Base-by-base conservation (phyloP, 2,888 invertebrate species). In the Oscheius sp. region DNA sequence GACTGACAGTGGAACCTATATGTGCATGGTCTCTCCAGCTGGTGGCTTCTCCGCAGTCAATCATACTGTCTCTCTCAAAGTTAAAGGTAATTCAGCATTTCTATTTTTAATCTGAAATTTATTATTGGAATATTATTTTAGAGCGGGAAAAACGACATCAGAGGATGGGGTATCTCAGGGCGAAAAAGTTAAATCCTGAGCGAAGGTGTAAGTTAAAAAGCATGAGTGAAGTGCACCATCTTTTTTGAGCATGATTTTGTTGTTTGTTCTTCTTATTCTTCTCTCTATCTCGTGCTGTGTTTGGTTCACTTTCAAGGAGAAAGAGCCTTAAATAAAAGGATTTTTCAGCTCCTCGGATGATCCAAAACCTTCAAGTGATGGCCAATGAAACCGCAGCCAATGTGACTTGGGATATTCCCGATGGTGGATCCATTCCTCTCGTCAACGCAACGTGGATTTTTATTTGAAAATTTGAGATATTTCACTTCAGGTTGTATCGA, bases 331-430 rank as follows among this genome's bases (percentile, higher is more conserved):
- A 31, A 20, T 23, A 37, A 65, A 23, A 17, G 12, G 39, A 20
- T 33, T 39, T 78, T 79, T 57, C 76, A 85, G 85, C 80, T 2
- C 83, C 84, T n/a, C 74, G 81, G 20, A 83, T 74, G 73, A 83
- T 85, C 42, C 73, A 79, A 52, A 86, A 86, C 53, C 73, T 85
- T n/a, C 69, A 66, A 4, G 76, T 85, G 3, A 72, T 65, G 31
- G 70, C 80, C 20, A 81, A 76, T 27, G 77, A 82, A 57, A 80
- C 79, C 17, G 72, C 73, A 37, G 84, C 82, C 2, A 64, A 70
- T 15, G 69, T 85, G 1, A 77, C 73, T 5, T 85, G 85, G 85
- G 82, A 76, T 34, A 63, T 81, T 34, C 67, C 72, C 8, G 78
- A 76, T 46, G 74, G 75, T 33, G 34, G n/a, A 3, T 58, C 69